These are phyloP conservation scores for Aspidoscelis tigris DNA, from an alignment of 2,113 vertebrate genomes.

Conservation along the genomic window DNA sequence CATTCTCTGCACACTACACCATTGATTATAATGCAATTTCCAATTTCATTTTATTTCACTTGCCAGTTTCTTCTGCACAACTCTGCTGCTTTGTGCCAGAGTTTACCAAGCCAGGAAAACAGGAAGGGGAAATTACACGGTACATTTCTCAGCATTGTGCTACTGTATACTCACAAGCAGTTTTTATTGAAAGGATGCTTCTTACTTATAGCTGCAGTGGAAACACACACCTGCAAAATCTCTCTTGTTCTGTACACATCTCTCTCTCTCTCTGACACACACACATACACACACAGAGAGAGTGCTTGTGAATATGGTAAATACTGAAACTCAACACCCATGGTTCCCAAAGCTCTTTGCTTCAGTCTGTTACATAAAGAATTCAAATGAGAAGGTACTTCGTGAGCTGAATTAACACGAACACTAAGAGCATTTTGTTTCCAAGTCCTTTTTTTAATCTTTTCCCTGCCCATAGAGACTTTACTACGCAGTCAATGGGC, in stretches of 20 bases:
- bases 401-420: constrained; percentile 1
- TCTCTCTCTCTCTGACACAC: background rate
- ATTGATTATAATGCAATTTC: too few relatives aligned
- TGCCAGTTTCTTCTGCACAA: background rate
- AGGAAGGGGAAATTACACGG: background rate
- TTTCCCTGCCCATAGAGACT: background rate
- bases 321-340: background rate
- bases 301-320: background rate
- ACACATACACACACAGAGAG: background rate
- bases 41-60: too few relatives aligned
- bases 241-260: too few relatives aligned
- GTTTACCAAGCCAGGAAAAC: background rate
- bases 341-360: background rate
- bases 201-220: too few relatives aligned
- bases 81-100: background rate
- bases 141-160: too few relatives aligned
- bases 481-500: background rate
- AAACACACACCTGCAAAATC: too few relatives aligned
- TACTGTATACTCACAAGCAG: too few relatives aligned
- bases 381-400: background rate
- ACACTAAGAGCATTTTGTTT: background rate
- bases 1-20: too few relatives aligned
- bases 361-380: background rate
- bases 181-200: too few relatives aligned
- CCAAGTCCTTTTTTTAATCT: too few relatives aligned